A percentile compares a stretch with the other conserved stretches of the same genome.
phyloP scores from a whole-genome alignment of 2,888 invertebrate genomes.

The Nasonovia ribisnigri region DNA sequence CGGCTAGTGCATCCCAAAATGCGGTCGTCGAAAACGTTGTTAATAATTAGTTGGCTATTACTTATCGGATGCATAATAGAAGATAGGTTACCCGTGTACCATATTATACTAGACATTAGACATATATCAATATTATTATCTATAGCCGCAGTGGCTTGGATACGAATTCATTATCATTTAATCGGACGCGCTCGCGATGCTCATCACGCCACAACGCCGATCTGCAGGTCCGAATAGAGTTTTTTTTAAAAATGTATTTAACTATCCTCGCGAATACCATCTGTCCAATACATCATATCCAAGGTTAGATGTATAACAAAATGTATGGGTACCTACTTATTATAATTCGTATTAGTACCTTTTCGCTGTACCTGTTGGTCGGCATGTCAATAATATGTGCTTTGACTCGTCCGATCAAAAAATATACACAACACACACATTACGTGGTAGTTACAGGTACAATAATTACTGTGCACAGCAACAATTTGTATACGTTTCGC shows the following conservation, averaged over 20 bases:
- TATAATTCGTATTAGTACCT: not conserved
- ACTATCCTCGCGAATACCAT: not conserved
- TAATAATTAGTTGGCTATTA: not conserved
- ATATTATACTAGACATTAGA: not conserved
- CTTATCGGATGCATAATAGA: not conserved
- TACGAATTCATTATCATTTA: not conserved
- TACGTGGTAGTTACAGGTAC: not conserved
- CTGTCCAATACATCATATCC: not conserved
- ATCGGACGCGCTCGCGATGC: not conserved
- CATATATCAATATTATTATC: not conserved
- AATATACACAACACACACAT: not conserved
- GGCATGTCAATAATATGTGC: not conserved
- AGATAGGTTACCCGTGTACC: not conserved
- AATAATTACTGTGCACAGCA: not conserved
- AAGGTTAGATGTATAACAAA: not conserved
- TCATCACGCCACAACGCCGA: not conserved
- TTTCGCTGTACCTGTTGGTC: not conserved
- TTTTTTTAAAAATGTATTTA: not conserved
- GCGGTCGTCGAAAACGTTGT: not conserved
- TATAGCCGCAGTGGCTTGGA: not conserved
- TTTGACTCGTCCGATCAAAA: not conserved
- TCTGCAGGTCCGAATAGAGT: not conserved
- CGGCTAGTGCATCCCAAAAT: constrained; percentile 25
- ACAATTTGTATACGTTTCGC: not conserved
- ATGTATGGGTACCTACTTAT: not conserved